Evolutionary conservation across 2,888 invertebrate genomes (phyloP).

Genomic region (Allophyes oxyacanthae): DNA sequence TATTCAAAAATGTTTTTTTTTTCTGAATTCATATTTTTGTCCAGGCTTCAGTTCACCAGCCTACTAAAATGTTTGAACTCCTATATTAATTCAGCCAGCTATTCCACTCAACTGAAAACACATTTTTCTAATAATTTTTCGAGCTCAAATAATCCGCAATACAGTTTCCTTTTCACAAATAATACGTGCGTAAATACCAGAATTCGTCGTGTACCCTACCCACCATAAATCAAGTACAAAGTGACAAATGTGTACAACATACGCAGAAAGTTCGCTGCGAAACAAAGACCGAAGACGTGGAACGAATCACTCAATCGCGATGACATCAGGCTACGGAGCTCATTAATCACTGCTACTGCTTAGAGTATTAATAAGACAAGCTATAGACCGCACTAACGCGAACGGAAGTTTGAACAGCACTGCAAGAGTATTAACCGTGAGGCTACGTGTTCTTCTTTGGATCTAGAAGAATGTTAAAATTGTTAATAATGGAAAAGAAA

Average conservation of each 20-base stretch:
- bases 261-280: conserved; percentile 24
- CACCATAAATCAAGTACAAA: conserved; percentile 42
- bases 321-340: conserved; percentile 27
- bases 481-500: too few species aligned
- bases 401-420: too few species aligned
- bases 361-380: conserved; percentile 27
- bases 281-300: conserved; percentile 41
- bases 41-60: too few species aligned
- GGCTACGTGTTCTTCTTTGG: too few species aligned
- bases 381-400: not conserved
- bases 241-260: conserved; percentile 39
- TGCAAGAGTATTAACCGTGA: too few species aligned
- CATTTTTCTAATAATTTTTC: not conserved
- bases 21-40: too few species aligned
- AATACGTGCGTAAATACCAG: not conserved
- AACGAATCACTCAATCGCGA: conserved; percentile 48
- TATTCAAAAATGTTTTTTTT: too few species aligned
- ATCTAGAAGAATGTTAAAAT: too few species aligned
- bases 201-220: conserved; percentile 6
- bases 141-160: not conserved
- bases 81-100: too few species aligned
- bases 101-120: too few species aligned
- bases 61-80: too few species aligned
- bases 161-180: not conserved
- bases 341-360: conserved; percentile 43